Evolutionary conservation across 2,113 vertebrate genomes (phyloP).

Genomic region (Scomber japonicus): DNA sequence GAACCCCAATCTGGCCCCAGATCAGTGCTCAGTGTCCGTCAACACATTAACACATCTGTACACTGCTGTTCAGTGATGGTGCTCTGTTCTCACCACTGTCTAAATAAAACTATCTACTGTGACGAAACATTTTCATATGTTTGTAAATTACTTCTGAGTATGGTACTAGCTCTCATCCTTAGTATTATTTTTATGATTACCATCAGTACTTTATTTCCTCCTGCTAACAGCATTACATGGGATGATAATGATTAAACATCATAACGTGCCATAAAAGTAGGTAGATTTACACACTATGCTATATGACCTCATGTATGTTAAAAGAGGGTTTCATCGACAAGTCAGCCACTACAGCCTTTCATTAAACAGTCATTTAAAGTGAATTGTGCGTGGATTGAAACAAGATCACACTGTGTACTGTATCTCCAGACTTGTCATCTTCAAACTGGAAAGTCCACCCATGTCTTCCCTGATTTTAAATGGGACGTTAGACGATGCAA

Average conservation of each 20-base stretch:
- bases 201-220: conserved; percentile 32
- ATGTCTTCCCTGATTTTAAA: neutral
- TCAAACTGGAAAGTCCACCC: conserved; percentile 22
- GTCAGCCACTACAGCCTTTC: conserved; percentile 8
- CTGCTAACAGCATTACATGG: conserved; percentile 25
- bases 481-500: neutral
- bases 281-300: conserved; percentile 40
- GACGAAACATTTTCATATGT: conserved; percentile 59
- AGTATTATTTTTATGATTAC: conserved; percentile 44
- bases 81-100: conserved; percentile 62
- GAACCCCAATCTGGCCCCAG: neutral
- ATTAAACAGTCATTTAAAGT: conserved; percentile 9
- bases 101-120: conserved; percentile 63
- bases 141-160: conserved; percentile 55
- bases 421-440: conserved; percentile 15
- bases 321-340: conserved; percentile 17
- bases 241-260: conserved; percentile 29
- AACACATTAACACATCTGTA: conserved; percentile 12
- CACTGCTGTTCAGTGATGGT: conserved; percentile 62
- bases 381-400: neutral
- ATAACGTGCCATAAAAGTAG: conserved; percentile 70
- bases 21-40: neutral
- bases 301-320: conserved; percentile 18
- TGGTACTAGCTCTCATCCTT: conserved; percentile 34
- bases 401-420: conserved; percentile 22